Conservation (phyloP, 2,888 invertebrate species). For the Rhingia rostrata region DNA sequence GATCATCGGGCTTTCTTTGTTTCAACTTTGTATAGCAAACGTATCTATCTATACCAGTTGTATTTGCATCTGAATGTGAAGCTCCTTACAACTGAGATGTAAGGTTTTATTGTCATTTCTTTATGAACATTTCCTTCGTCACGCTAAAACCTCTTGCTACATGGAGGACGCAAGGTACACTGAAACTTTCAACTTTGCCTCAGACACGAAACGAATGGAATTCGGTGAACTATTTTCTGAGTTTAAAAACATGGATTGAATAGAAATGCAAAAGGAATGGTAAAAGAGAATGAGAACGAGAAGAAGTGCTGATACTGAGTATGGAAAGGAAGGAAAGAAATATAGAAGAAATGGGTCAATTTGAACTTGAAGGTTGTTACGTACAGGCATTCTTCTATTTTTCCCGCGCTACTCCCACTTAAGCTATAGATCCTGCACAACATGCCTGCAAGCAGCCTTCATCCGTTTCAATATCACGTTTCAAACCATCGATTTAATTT, state of each 20-base stretch:
- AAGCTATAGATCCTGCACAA: slow-evolving; percentile 55
- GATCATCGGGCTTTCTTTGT: too few species aligned
- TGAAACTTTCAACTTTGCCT: slow-evolving; percentile 70
- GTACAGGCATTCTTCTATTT: slow-evolving; percentile 66
- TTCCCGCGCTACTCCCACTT: slow-evolving; percentile 38
- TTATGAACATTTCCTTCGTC: slow-evolving; percentile 56
- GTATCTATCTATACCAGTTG: not conserved
- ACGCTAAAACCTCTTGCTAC: slow-evolving; percentile 49
- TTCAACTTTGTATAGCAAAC: too few species aligned
- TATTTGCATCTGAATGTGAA: slow-evolving; percentile 59
- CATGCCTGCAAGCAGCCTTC: slow-evolving; percentile 70
- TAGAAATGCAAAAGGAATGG: slow-evolving; percentile 53
- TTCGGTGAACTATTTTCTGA: slow-evolving; percentile 67
- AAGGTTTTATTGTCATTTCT: slow-evolving; percentile 68
- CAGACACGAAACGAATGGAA: slow-evolving; percentile 71
- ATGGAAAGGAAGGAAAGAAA: slow-evolving; percentile 28
- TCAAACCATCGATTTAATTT: slow-evolving; percentile 75
- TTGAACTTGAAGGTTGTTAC: slow-evolving; percentile 72
- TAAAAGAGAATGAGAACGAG: slow-evolving; percentile 16
- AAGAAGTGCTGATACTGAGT: slow-evolving; percentile 36
- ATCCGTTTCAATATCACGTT: slow-evolving; percentile 75
- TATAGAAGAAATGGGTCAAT: slow-evolving; percentile 71
- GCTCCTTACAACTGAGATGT: slow-evolving; percentile 59
- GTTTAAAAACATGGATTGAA: slow-evolving; percentile 67
- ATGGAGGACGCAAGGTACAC: slow-evolving; percentile 33